Conservation (phyloP, 92 coral and sea anemone genomes). For the Anthopleura xanthogrammica region DNA sequence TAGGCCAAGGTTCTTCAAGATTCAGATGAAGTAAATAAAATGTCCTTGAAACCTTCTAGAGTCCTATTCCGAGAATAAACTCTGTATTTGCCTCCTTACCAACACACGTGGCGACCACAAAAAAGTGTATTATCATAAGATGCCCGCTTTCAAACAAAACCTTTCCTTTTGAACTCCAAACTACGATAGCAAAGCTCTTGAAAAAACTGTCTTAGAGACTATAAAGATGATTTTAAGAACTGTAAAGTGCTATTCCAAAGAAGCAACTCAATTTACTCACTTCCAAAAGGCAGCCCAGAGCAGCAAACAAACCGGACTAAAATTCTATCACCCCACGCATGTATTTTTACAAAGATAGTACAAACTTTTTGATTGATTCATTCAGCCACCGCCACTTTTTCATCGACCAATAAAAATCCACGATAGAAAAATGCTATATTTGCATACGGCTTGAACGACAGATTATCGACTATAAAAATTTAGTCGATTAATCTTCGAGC, state of each 20-base stretch:
- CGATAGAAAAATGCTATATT: constrained; percentile 28
- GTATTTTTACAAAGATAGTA: constrained; percentile 35
- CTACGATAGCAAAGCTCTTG: constrained; percentile 26
- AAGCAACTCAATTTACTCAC: constrained; percentile 27
- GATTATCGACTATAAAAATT: neutral
- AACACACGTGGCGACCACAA: constrained; percentile 93
- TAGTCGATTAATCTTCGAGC: neutral
- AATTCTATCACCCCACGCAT: constrained; percentile 60
- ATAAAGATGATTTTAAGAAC: constrained; percentile 9
- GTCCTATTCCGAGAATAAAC: constrained; percentile 40
- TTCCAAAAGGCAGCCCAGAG: constrained; percentile 50
- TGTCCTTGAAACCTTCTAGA: constrained; percentile 15
- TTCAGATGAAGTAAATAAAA: constrained; percentile 6
- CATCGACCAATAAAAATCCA: constrained; percentile 41
- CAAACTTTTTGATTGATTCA: constrained; percentile 45
- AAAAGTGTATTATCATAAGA: constrained; percentile 31
- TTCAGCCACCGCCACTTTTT: constrained; percentile 7
- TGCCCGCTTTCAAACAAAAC: constrained; percentile 20
- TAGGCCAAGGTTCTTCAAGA: constrained; percentile 7
- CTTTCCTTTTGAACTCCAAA: constrained; percentile 18
- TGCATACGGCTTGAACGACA: neutral
- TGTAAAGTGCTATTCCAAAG: constrained; percentile 21
- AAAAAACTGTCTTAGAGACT: constrained; percentile 16
- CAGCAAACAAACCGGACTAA: constrained; percentile 55
- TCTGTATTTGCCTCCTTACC: constrained; percentile 71